These are phyloP conservation scores for Drosophila jambulina DNA, from an alignment of 1,140 invertebrate species.

Conservation along the genomic window DNA sequence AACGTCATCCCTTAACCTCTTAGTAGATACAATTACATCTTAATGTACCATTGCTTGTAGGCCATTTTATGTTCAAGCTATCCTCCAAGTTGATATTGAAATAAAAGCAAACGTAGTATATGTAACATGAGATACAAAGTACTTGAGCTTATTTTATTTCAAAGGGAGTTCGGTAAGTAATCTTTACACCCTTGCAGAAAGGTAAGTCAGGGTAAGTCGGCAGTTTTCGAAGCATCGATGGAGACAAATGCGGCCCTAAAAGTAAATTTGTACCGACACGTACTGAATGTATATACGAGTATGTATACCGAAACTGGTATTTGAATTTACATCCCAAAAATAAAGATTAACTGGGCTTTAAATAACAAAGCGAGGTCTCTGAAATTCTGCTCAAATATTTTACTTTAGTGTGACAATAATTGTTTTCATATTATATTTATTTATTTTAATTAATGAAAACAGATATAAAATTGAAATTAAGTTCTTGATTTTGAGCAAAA, in stretches of 20 bases:
- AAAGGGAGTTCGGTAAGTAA: neutral
- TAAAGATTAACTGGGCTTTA: too few relatives aligned
- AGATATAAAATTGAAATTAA: too few relatives aligned
- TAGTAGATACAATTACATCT: slow-evolving; percentile 46
- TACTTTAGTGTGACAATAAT: too few relatives aligned
- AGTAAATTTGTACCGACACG: too few relatives aligned
- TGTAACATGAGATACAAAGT: slow-evolving; percentile 30
- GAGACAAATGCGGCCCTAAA: neutral
- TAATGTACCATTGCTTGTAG: slow-evolving; percentile 43
- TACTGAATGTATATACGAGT: too few relatives aligned
- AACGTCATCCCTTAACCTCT: slow-evolving; percentile 24
- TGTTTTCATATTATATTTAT: too few relatives aligned
- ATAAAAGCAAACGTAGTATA: slow-evolving; percentile 51
- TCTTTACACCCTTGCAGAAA: neutral
- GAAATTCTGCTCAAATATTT: too few relatives aligned
- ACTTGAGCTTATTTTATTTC: neutral
- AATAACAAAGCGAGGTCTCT: too few relatives aligned
- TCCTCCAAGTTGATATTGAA: slow-evolving; percentile 45
- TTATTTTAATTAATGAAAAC: too few relatives aligned
- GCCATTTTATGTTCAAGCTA: slow-evolving; percentile 50
- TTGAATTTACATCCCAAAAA: neutral
- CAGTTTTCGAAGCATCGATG: neutral
- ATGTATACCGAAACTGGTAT: too few relatives aligned
- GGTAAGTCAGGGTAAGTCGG: neutral
- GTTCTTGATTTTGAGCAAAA: too few relatives aligned